phyloP scores from a whole-genome alignment of 2,797 vertebrate genomes.

The Myripristis murdjan region DNA sequence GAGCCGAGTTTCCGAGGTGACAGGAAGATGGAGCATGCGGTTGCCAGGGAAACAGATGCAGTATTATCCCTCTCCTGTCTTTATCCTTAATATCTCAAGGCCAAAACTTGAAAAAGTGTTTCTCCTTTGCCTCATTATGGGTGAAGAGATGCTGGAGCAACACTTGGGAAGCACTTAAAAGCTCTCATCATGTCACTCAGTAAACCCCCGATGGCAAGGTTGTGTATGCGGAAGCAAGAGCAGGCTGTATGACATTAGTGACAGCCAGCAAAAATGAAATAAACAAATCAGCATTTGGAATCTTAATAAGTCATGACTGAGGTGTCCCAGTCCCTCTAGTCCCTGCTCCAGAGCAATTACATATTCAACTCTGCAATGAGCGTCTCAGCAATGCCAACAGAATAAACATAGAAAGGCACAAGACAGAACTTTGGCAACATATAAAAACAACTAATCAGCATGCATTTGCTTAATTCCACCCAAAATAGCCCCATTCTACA shows the following conservation, averaged over 20 bases:
- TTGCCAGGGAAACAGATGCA: slow-evolving; percentile 85
- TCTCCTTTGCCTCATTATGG: slow-evolving; percentile 50
- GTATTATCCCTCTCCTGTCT: slow-evolving; percentile 60
- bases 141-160: slow-evolving; percentile 33
- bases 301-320: slow-evolving; percentile 32
- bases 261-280: slow-evolving; percentile 6
- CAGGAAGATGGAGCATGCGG: slow-evolving; percentile 67
- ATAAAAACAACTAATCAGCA: slow-evolving; percentile 13
- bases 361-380: not conserved
- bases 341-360: slow-evolving; percentile 33
- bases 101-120: slow-evolving; percentile 32
- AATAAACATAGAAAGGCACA: slow-evolving; percentile 17
- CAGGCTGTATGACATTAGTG: not conserved
- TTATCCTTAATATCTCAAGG: slow-evolving; percentile 66
- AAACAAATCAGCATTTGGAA: slow-evolving; percentile 26
- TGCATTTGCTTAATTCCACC: slow-evolving; percentile 5
- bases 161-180: slow-evolving; percentile 23
- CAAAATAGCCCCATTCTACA: slow-evolving; percentile 22
- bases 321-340: not conserved
- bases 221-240: slow-evolving; percentile 11
- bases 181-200: slow-evolving; percentile 22
- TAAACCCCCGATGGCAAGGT: not conserved
- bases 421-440: slow-evolving; percentile 6
- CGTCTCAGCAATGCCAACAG: slow-evolving; percentile 5
- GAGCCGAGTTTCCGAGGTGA: slow-evolving; percentile 63